Conservation (phyloP, 2,797 vertebrate species). For the Onychomys torridus region DNA sequence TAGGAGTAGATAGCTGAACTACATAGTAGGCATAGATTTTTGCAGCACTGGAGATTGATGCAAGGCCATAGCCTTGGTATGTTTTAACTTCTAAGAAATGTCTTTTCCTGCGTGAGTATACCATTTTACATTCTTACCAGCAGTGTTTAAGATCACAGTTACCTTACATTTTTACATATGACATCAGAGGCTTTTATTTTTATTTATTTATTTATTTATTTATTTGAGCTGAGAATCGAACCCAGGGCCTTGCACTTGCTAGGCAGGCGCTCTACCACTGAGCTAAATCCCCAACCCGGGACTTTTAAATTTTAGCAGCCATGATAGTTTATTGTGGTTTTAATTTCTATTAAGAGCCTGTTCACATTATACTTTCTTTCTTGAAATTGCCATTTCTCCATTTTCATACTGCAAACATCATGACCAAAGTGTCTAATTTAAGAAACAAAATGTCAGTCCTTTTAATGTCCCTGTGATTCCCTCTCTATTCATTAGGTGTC, state of each 20-base stretch:
- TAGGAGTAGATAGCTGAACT: not conserved
- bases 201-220: too few species aligned
- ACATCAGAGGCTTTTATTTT: not conserved
- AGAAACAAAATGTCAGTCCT: slow-evolving; percentile 27
- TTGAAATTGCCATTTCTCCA: not conserved
- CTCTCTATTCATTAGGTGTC: not conserved
- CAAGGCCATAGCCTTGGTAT: not conserved
- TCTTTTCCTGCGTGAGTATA: not conserved
- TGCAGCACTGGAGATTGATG: not conserved
- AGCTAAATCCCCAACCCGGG: too few species aligned
- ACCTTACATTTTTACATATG: not conserved
- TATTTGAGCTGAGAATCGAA: too few species aligned
- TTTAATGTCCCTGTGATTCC: not conserved
- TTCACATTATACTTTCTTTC: slow-evolving; percentile 8
- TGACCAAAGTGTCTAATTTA: not conserved
- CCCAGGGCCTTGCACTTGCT: too few species aligned
- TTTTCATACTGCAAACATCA: not conserved
- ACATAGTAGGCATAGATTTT: not conserved
- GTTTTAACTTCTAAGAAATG: slow-evolving; percentile 45
- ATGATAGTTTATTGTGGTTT: slow-evolving; percentile 35
- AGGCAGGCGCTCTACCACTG: too few species aligned
- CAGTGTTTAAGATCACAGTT: not conserved
- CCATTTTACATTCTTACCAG: not conserved
- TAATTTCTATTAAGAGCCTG: not conserved
- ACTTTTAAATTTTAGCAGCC: not conserved